Evolutionary conservation across 1,140 invertebrate genomes (phyloP).

Genomic region (Diploscapter pachys): DNA sequence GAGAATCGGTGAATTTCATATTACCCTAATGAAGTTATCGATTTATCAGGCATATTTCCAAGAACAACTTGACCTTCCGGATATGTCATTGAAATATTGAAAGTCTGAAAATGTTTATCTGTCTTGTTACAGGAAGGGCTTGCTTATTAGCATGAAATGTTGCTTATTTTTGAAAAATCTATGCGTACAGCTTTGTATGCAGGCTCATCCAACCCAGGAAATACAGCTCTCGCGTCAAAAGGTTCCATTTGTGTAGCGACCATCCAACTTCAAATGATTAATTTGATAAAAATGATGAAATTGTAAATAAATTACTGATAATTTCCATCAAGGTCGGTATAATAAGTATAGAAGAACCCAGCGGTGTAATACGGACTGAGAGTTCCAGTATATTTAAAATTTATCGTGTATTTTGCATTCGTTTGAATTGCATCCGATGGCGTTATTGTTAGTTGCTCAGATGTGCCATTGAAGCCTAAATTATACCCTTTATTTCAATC

Average conservation of each 20-base stretch:
- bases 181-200: constrained; percentile 27
- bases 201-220: constrained; percentile 30
- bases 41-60: constrained; percentile 62
- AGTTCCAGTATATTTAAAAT: constrained; percentile 24
- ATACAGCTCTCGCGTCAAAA: constrained; percentile 30
- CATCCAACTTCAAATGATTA: constrained; percentile 25
- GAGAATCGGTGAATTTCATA: background rate
- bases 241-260: constrained; percentile 36
- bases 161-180: background rate
- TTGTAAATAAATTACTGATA: constrained; percentile 23
- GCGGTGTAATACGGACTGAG: constrained; percentile 28
- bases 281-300: constrained; percentile 9
- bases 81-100: constrained; percentile 36
- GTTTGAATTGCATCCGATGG: too few species aligned
- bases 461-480: too few species aligned
- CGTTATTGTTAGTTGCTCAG: too few species aligned
- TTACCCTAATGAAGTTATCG: constrained; percentile 12
- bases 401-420: constrained; percentile 12
- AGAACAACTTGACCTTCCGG: constrained; percentile 59
- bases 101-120: constrained; percentile 13
- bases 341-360: constrained; percentile 33
- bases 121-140: background rate
- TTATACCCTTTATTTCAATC: too few species aligned
- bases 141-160: background rate
- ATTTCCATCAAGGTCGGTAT: constrained; percentile 22